Base-by-base conservation (phyloP, 2,888 invertebrate genomes). In the Bellardia bayeri region DNA sequence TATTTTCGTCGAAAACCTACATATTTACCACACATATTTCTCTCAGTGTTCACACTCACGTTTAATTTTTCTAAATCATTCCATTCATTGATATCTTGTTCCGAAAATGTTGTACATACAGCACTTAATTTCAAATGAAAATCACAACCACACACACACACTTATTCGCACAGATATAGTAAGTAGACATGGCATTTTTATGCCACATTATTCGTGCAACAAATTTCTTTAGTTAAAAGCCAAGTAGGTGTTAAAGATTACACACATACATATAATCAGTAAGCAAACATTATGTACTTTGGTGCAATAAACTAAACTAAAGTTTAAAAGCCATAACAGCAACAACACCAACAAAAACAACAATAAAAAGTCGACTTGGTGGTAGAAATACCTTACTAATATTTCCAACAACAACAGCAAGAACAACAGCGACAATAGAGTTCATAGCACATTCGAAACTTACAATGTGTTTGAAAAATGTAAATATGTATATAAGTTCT, bases 181-280 rank as follows among this genome's bases (percentile, higher is more conserved):
- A 37, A 37, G 37, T 58, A 33, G 14, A 66, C 74, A 64, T 58
- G 66, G 13, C 45, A 63, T 49, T 69, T 51, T 33, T 66, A 63
- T 82, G 76, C 75, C 61, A 69, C 68, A 69, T 69, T 76, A 69
- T 51, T 76, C 61, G 69, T 69, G 82, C 82, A 85, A 78, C 79
- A 80, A 81, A 76, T 76, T 84, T 84, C 81, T 84, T 81, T 63
- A 87, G 80, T 76, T 76, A 81, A 80, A 81, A 87, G 84, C 87
- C 84, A 84, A 78, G 87, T 87, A 84, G 87, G 87, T 84, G 87
- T 84, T 78, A 87, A 87, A 87, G 81, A 85, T 85, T 85, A 74
- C 74, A 80, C 84, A 80, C 76, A 61, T 80, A 80, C 76, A 61
- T 80, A 68, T 74, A 85, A 85, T 85, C 84, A 74, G 79, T 80